Base-by-base conservation (phyloP, 2,113 vertebrate genomes). In the Oceanodroma tethys region DNA sequence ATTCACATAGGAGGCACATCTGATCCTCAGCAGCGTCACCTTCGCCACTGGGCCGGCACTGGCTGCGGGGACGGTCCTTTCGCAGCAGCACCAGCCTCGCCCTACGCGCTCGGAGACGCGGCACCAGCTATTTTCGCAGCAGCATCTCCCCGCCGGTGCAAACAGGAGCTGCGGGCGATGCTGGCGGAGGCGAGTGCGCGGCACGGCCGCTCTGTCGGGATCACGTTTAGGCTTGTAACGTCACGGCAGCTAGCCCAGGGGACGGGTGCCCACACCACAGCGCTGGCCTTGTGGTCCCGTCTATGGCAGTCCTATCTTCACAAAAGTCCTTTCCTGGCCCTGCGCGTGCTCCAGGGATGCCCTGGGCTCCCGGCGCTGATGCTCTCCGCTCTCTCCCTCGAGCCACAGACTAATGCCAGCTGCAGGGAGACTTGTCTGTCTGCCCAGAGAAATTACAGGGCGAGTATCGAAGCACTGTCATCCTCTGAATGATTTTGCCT, bases 81-180 rank as follows among this genome's bases (percentile, higher is more conserved):
- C 81, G 7, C 5, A 11, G 48, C 75, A 76, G 86, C 38, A 25
- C 10, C 47, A 16, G 40, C 73, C 32, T 73, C 12, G 1, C 34
- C 25, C 27, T 27, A 6, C 34, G 6, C 0, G 0, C 50, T 15
- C 7, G 0, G 23, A 50, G 67, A 20, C 1, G 1, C 2, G 5
- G 52, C 63, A 55, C 6, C 70, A 72, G 40, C 43, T 56, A 2
- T 50, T 52, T 50, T 52, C 72, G 27, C 0, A 1, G 72, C 73
- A 86, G 65, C 45, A 17, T 34, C 55, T 68, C 60, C 65, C 30
- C 5, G 0, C 2, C 0, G 0, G 16, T 6, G 21, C 65, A 42
- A 27, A 22, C 8, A 20, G 74, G 71, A 78, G 56, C 73, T 53
- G 78, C 0, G 5, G 88, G 55, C 43, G 81, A 26, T 53, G 40